Evolutionary conservation across 2,888 invertebrate genomes (phyloP), one percentile per base, ranked within the genome.

Genomic region (Sphecodes monilicornis): DNA sequence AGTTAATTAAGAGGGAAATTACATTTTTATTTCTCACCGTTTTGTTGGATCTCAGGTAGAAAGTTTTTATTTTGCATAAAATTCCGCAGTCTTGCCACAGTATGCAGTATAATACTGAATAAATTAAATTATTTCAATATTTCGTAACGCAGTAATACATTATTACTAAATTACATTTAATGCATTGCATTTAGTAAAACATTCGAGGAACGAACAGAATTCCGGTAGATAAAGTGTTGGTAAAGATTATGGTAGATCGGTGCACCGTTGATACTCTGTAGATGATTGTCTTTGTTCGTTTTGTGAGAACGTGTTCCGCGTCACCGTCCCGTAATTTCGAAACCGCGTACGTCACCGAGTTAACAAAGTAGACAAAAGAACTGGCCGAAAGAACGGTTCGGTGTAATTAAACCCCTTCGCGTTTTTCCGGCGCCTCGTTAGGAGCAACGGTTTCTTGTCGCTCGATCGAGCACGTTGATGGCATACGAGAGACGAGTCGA

Each of bases 401-500:
- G 11, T 64, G 81, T 85, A 86, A 85, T 81, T 86, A 86, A 85
- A 81, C 64, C 64, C 39, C 60, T 18, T 32, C 73, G 57, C 26
- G 72, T 79, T 85, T 85, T 74, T 72, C 73, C 66, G 36, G 70
- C 46, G 29, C 69, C 76, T 81, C 76, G 78, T 86, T 78, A 80
- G 69, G 60, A n/a, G 32, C 57, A 36, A 75, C 74, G 60, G 69
- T 32, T 57, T 22, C 66, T 66, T 36, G 66, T 36, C 36, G 36
- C 32, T 13, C 66, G 13, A 66, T 36, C 66, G 36, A 10, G 66
- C 8, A 39, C 32, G 36, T 11, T 32, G 10, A 18, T 8, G 18
- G 32, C 22, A 32, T 60, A 29, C 32, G 64, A 36, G 32, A 64
- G 32, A 64, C 64, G 64, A 29, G 10, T 6, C 6, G 18, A 64